These are phyloP conservation scores for Aegotheles bennettii DNA, from an alignment of 2,113 vertebrate species.

Conservation along the genomic window DNA sequence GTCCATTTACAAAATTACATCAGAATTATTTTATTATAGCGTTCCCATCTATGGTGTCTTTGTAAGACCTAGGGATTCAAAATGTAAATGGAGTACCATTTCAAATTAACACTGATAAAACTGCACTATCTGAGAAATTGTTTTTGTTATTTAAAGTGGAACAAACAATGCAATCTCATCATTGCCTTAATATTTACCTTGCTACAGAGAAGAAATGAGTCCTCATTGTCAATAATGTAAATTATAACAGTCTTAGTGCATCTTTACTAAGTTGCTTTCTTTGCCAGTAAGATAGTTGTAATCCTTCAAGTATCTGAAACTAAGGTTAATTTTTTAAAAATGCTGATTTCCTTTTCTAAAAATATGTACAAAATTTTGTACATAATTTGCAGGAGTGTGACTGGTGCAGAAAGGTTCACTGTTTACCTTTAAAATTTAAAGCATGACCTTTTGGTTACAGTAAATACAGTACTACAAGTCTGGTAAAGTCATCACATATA, in stretches of 20 bases:
- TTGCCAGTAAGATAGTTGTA: not conserved
- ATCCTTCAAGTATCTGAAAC: not conserved
- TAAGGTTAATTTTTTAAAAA: not conserved
- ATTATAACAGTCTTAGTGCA: not conserved
- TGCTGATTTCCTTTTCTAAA: not conserved
- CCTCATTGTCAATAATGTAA: not conserved
- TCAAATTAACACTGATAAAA: not conserved
- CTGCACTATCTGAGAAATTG: not conserved
- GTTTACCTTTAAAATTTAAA: constrained; percentile 26
- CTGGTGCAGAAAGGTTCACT: not conserved
- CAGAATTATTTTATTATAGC: not conserved
- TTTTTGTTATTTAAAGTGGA: not conserved
- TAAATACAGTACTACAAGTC: constrained; percentile 71
- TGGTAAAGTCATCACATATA: constrained; percentile 76
- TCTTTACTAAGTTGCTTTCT: not conserved
- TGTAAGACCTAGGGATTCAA: not conserved
- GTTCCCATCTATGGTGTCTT: not conserved
- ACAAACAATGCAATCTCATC: not conserved
- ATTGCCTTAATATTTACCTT: not conserved
- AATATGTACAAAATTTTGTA: not conserved
- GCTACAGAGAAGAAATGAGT: not conserved
- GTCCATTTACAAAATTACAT: not conserved
- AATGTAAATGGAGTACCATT: not conserved
- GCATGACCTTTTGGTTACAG: constrained; percentile 64
- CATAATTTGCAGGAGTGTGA: not conserved